Evolutionary conservation across 2,888 invertebrate species (phyloP).

Genomic region (Drosophila macrospina): DNA sequence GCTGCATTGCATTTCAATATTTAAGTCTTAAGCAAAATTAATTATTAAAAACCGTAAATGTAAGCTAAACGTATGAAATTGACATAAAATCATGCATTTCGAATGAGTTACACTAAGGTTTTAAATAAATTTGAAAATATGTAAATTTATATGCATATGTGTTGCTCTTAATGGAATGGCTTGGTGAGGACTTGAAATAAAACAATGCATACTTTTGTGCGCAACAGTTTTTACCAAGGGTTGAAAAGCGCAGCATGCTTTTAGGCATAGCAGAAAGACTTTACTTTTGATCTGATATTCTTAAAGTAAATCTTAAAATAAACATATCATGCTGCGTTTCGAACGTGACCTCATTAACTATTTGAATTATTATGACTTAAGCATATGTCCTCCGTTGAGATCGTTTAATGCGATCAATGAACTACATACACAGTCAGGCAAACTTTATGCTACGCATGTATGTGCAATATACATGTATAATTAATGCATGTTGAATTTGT

Average conservation of each 20-base stretch:
- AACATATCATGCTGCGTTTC: background rate
- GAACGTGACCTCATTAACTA: background rate
- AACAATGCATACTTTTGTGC: constrained; percentile 11
- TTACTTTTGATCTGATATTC: background rate
- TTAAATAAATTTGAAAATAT: background rate
- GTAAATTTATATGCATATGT: too few species aligned
- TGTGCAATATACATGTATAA: constrained; percentile 9
- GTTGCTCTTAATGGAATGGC: too few species aligned
- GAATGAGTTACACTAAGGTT: background rate
- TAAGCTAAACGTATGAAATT: too few species aligned
- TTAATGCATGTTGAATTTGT: constrained; percentile 13
- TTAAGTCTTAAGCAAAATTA: too few species aligned
- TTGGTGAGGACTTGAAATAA: background rate
- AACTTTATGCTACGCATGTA: constrained; percentile 8
- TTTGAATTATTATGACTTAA: constrained; percentile 6
- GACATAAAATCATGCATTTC: too few species aligned
- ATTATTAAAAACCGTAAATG: too few species aligned
- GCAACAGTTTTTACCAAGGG: background rate
- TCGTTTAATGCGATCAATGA: constrained; percentile 13
- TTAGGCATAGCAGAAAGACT: too few species aligned
- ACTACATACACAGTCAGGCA: background rate
- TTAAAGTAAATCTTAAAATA: background rate
- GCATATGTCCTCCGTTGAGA: background rate
- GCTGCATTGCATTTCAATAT: background rate
- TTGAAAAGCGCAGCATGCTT: constrained; percentile 1